Conservation (phyloP, 2,113 vertebrate genomes). For the Ctenodactylus gundi region DNA sequence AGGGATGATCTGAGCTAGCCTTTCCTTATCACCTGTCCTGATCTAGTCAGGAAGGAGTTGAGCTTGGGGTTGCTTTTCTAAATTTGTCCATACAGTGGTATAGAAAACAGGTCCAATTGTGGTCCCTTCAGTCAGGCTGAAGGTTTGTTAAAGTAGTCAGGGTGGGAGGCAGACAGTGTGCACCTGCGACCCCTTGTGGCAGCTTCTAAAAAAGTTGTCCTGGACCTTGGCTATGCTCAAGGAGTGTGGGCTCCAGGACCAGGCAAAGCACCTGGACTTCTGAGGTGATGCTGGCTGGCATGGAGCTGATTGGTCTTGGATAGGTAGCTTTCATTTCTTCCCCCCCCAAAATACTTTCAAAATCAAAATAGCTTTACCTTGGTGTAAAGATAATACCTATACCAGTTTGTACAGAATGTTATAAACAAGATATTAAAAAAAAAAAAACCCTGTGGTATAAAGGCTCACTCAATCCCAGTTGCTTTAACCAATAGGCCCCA, state of each 20-base stretch:
- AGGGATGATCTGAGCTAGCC: neutral
- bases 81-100: neutral
- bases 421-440: neutral
- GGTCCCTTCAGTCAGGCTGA: neutral
- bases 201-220: rapidly evolving
- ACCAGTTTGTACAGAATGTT: neutral
- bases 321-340: neutral
- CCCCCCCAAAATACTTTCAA: neutral
- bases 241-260: no score
- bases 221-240: rapidly evolving
- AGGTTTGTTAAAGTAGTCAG: neutral
- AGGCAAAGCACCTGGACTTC: neutral
- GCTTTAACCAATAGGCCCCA: neutral
- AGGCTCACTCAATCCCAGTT: neutral
- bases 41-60: neutral
- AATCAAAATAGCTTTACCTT: slow-evolving; percentile 4
- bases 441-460: neutral
- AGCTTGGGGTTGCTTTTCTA: neutral
- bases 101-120: neutral
- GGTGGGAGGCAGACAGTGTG: neutral
- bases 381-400: neutral
- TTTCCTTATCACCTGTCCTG: neutral
- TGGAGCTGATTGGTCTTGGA: neutral
- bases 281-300: no score
- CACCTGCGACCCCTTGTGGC: slow-evolving; percentile 65